phyloP scores from a whole-genome alignment of 1,140 invertebrate species.

The Dendroctonus ponderosae region DNA sequence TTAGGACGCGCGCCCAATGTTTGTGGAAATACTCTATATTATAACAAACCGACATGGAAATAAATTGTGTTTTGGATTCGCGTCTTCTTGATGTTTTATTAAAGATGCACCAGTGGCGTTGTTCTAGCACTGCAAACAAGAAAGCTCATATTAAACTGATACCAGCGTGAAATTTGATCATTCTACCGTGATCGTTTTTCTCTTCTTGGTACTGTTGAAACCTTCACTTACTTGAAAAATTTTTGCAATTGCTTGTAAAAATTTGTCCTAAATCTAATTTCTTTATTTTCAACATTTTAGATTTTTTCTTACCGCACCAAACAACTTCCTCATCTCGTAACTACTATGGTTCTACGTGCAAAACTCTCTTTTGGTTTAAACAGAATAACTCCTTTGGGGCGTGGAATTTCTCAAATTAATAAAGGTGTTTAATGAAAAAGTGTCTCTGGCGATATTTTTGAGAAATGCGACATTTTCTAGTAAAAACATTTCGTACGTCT shows the following conservation, averaged over 20 bases:
- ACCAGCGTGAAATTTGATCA: not conserved
- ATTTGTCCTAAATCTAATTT: not conserved
- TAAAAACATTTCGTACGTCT: no score
- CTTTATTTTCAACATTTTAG: not conserved
- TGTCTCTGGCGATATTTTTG: no score
- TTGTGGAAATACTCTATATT: conserved; percentile 24
- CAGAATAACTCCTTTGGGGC: no score
- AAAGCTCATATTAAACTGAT: not conserved
- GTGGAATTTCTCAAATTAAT: no score
- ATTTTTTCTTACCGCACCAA: no score
- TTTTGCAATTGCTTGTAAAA: not conserved
- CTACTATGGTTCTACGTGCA: no score
- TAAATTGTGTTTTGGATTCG: conserved; percentile 26
- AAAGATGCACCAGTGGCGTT: conserved; percentile 1
- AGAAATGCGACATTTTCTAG: no score
- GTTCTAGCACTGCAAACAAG: not conserved
- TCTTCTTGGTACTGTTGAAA: not conserved
- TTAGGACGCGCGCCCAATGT: conserved; percentile 18
- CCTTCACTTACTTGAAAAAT: not conserved
- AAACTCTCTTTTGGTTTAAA: no score
- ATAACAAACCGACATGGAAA: conserved; percentile 30
- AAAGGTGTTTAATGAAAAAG: no score
- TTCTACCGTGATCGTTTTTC: not conserved
- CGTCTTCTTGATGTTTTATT: conserved; percentile 15
- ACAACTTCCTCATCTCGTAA: no score